Evolutionary conservation across 2,797 vertebrate genomes (phyloP).

Genomic region (Balearica regulorum): DNA sequence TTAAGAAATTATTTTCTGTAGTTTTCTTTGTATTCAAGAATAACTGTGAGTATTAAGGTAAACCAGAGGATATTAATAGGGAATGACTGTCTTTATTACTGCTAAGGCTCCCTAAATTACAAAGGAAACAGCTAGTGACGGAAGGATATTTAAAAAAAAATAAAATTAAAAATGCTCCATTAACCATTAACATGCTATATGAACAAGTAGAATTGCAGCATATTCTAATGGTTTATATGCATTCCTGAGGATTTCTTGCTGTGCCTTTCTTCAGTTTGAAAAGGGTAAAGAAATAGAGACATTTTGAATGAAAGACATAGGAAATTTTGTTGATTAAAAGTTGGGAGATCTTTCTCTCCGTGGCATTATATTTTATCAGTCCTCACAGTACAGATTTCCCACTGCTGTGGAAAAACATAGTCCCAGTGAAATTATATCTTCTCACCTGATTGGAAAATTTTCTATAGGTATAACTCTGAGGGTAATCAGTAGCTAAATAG

Average conservation of each 20-base stretch:
- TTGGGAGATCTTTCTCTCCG: background rate
- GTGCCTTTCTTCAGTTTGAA: background rate
- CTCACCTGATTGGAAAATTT: background rate
- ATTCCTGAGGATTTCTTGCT: background rate
- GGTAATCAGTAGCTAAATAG: background rate
- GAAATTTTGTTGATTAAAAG: background rate
- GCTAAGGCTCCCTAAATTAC: background rate
- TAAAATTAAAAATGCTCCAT: background rate
- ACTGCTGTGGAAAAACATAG: background rate
- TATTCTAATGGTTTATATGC: background rate
- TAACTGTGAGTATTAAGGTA: background rate
- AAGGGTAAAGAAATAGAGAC: background rate
- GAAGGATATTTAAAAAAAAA: background rate
- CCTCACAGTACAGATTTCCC: background rate
- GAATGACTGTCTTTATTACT: background rate
- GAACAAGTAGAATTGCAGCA: background rate
- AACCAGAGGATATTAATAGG: background rate
- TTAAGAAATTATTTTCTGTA: background rate
- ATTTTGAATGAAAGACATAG: background rate
- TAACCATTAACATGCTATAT: background rate
- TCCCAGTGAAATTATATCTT: background rate
- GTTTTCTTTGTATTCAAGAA: background rate
- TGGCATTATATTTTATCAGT: background rate
- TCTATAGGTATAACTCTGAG: background rate
- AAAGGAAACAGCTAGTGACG: background rate